These are phyloP conservation scores for Protodeltote pygarga DNA, from an alignment of 2,888 invertebrate species.

Conservation along the genomic window DNA sequence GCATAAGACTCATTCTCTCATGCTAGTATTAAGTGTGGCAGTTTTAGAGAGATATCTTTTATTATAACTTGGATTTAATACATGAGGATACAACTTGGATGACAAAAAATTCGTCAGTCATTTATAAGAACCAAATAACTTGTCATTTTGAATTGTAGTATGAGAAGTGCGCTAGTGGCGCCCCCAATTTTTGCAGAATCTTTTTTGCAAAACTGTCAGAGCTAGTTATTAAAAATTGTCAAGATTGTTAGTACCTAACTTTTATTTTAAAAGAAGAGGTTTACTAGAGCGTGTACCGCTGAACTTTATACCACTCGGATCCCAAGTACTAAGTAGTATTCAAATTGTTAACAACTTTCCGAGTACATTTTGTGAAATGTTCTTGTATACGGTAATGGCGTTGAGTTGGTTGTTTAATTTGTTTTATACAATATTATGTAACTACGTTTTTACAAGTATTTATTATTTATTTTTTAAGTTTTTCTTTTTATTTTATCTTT, in stretches of 20 bases:
- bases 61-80: too few species aligned
- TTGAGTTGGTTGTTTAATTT: not conserved
- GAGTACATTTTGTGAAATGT: constrained; percentile 4
- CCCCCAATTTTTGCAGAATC: too few species aligned
- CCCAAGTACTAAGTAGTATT: constrained; percentile 23
- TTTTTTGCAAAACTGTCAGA: not conserved
- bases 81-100: too few species aligned
- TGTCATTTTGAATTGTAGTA: too few species aligned
- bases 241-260: constrained; percentile 10
- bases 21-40: too few species aligned
- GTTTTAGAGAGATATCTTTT: too few species aligned
- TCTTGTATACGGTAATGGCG: constrained; percentile 4
- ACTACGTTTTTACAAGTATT: not conserved
- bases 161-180: too few species aligned
- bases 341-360: constrained; percentile 33
- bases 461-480: too few species aligned
- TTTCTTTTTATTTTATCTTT: too few species aligned
- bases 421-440: not conserved
- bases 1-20: too few species aligned
- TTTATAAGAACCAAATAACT: too few species aligned
- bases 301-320: constrained; percentile 8
- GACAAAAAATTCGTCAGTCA: too few species aligned
- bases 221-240: constrained; percentile 13
- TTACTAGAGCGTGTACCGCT: constrained; percentile 15
- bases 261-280: constrained; percentile 14